Conservation (phyloP, 2,113 vertebrate genomes). For the Varanus salvator region DNA sequence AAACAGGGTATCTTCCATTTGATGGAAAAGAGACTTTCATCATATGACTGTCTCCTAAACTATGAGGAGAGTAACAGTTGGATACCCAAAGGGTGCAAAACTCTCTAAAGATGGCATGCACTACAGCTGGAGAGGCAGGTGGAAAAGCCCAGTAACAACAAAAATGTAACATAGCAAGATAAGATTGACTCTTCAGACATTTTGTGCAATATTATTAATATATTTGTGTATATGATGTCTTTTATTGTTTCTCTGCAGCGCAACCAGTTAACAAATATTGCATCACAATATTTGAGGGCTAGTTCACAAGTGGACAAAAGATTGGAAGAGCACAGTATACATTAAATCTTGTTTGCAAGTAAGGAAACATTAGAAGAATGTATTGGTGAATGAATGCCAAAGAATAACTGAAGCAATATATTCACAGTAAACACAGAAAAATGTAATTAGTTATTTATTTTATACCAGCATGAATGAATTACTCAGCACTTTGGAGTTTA, state of each 20-base stretch:
- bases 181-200: background rate
- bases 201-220: background rate
- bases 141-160: background rate
- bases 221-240: background rate
- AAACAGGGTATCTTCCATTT: background rate
- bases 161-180: background rate
- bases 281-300: background rate
- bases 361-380: background rate
- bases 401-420: background rate
- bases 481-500: background rate
- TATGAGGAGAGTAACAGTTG: background rate
- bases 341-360: background rate
- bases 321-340: background rate
- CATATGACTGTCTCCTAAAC: background rate
- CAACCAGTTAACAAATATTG: background rate
- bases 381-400: background rate
- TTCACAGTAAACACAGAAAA: background rate
- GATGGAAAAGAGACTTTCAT: background rate
- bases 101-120: background rate
- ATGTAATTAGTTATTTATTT: background rate
- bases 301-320: background rate
- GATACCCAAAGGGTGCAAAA: background rate
- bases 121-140: background rate
- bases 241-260: background rate
- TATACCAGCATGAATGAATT: background rate